Percentiles rank a stretch among this genome's conserved stretches.
These are phyloP conservation scores for Papilio glaucus DNA, from an alignment of 1,140 invertebrate genomes.

Conservation along the genomic window DNA sequence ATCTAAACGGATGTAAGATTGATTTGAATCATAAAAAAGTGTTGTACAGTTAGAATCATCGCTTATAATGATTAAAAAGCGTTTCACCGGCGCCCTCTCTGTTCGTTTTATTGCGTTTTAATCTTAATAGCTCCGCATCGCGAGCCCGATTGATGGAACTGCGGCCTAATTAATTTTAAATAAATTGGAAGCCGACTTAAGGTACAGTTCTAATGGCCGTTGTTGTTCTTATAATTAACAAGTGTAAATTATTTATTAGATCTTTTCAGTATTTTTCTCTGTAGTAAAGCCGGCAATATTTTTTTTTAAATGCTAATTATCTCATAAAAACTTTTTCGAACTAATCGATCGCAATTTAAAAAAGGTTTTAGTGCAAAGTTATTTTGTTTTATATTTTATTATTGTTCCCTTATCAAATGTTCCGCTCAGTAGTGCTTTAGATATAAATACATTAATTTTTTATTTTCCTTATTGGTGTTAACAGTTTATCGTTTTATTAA, in stretches of 20 bases:
- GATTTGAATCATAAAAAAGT: not conserved
- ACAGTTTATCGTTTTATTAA: not conserved
- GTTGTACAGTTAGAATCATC: not conserved
- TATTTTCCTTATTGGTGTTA: not conserved
- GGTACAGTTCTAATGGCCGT: not conserved
- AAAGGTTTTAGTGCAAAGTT: not conserved
- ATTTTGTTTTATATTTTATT: not conserved
- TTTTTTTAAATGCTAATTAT: not conserved
- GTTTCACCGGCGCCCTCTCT: not conserved
- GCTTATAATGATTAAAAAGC: slow-evolving; percentile 1
- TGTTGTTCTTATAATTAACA: slow-evolving; percentile 17
- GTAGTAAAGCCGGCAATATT: not conserved
- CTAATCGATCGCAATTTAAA: slow-evolving; percentile 14
- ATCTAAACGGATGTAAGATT: not conserved
- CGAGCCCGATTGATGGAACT: not conserved
- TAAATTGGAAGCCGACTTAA: not conserved
- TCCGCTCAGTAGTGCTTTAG: not conserved
- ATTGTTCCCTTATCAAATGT: not conserved
- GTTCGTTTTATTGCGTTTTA: not conserved
- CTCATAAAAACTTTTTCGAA: not conserved
- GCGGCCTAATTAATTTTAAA: not conserved
- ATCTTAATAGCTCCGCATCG: slow-evolving; percentile 1
- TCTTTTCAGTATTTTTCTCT: not conserved
- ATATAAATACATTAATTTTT: not conserved
- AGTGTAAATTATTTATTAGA: not conserved